Evolutionary conservation across 2,113 vertebrate species (phyloP).

Genomic region (Callionymus lyra): DNA sequence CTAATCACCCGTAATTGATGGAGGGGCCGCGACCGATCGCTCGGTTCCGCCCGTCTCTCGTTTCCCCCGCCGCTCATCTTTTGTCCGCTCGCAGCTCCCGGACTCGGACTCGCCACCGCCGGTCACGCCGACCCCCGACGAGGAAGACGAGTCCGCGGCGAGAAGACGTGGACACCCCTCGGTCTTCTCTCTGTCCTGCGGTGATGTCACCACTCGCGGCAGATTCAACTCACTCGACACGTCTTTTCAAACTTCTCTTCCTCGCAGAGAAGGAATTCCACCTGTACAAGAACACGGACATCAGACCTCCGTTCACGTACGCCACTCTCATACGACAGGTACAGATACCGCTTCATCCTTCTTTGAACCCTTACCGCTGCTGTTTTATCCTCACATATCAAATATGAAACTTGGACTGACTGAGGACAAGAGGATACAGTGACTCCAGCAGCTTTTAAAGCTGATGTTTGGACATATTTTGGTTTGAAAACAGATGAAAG

Average conservation of each 20-base stretch:
- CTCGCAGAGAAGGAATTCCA: conserved; percentile 82
- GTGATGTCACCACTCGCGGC: conserved; percentile 45
- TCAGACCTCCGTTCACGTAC: conserved; percentile 95
- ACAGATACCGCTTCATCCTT: conserved; percentile 15
- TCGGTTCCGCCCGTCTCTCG: conserved; percentile 76
- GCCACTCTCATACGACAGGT: conserved; percentile 97
- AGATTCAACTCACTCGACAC: neutral
- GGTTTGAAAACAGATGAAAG: too few species aligned
- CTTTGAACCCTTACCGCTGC: neutral
- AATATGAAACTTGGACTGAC: neutral
- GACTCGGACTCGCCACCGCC: conserved; percentile 77
- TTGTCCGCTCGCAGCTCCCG: conserved; percentile 48
- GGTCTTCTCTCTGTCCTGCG: conserved; percentile 77
- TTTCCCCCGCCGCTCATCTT: conserved; percentile 7
- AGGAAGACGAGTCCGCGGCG: conserved; percentile 68
- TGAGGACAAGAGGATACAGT: too few species aligned
- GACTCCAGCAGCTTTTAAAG: too few species aligned
- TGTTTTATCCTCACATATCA: neutral
- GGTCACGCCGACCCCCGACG: conserved; percentile 68
- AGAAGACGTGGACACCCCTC: conserved; percentile 78
- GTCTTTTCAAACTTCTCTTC: neutral
- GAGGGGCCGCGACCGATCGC: conserved; percentile 73
- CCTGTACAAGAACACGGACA: conserved; percentile 92
- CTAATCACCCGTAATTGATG: conserved; percentile 87
- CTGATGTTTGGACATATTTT: too few species aligned